phyloP scores from a whole-genome alignment of 2,888 invertebrate genomes.

The Latrodectus elegans region DNA sequence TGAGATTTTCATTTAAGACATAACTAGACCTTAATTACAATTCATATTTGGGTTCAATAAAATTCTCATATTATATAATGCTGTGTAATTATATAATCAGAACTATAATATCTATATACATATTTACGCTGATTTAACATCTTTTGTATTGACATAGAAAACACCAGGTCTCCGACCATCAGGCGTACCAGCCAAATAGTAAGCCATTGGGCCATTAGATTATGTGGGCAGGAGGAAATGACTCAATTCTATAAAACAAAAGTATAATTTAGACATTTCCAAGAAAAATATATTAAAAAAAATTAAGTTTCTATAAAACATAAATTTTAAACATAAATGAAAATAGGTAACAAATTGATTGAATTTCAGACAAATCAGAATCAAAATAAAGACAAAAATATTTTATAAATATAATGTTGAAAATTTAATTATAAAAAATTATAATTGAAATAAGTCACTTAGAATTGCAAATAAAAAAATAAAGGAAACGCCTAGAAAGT shows the following conservation, averaged over 20 bases:
- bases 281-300: not conserved
- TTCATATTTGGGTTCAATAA: no score
- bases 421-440: no score
- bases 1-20: no score
- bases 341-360: not conserved
- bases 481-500: no score
- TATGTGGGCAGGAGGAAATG: conserved; percentile 47
- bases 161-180: conserved; percentile 73
- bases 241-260: conserved; percentile 46
- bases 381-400: no score
- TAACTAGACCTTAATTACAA: no score
- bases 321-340: no score
- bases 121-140: conserved; percentile 72
- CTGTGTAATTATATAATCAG: no score
- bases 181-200: conserved; percentile 73
- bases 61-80: no score
- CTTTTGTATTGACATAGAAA: conserved; percentile 73
- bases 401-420: no score
- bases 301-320: not conserved
- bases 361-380: not conserved
- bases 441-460: no score
- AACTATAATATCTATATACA: not conserved
- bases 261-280: not conserved
- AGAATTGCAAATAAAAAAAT: no score
- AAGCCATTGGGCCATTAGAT: conserved; percentile 72